A percentile compares a stretch with the other conserved stretches of the same genome.
Evolutionary conservation across 2,888 invertebrate genomes (phyloP).

Genomic region (Tuberolachnus salignus): DNA sequence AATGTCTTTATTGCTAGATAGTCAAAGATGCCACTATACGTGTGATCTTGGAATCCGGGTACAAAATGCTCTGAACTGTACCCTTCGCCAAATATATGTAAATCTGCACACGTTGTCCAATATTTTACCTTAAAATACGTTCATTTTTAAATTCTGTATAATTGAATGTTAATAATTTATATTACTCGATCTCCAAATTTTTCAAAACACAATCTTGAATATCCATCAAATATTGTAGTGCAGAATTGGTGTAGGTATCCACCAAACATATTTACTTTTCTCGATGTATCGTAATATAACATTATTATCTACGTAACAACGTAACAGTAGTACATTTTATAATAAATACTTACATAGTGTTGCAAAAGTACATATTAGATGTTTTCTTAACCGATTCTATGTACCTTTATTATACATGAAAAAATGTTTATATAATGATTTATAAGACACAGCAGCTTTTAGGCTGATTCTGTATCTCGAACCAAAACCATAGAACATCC

Average conservation of each 20-base stretch:
- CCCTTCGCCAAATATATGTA: neutral
- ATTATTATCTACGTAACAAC: neutral
- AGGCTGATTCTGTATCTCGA: too few species aligned
- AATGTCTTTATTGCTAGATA: neutral
- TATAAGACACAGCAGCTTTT: too few species aligned
- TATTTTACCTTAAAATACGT: neutral
- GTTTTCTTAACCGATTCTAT: too few species aligned
- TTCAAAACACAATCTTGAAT: neutral
- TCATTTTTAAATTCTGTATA: neutral
- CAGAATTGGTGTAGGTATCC: neutral
- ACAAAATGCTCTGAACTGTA: constrained; percentile 2
- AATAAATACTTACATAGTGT: too few species aligned
- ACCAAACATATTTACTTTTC: neutral
- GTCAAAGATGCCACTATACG: neutral
- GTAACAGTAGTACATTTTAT: too few species aligned
- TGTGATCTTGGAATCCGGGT: neutral
- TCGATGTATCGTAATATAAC: neutral
- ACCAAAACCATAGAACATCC: too few species aligned
- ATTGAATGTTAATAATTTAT: neutral
- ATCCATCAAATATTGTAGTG: neutral
- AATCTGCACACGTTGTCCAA: neutral
- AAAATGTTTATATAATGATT: too few species aligned
- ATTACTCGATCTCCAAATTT: constrained; percentile 5
- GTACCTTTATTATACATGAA: too few species aligned
- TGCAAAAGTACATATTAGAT: too few species aligned